Base-by-base conservation (phyloP, 2,113 vertebrate species). In the Platichthys stellatus region DNA sequence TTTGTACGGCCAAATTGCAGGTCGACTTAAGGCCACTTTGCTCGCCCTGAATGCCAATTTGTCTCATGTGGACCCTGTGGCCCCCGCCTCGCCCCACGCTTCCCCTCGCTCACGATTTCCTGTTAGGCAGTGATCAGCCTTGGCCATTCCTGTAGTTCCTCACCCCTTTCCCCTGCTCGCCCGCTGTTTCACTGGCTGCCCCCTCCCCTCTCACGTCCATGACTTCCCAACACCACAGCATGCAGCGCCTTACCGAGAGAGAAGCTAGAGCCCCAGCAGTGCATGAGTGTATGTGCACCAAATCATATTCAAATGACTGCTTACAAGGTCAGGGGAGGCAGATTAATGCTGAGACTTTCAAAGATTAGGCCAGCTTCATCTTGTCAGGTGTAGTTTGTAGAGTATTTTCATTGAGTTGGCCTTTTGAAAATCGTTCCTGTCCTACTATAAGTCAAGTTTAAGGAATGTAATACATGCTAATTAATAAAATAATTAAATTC, bases 71-170 rank as follows among this genome's bases (percentile, higher is more conserved):
- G 70, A 21, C 28, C 53, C 65, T 64, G 53, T 79, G 23, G 4
- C 74, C 60, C 12, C 4, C 5, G 17, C 23, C 13, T 4, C 26
- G 6, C 63, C 15, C 8, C 20, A 31, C 31, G 31, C 31, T 31
- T 17, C 58, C 17, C 60, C 67, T 47, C 58, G 17, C 4, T 59
- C 26, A 38, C n/a, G 20, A 68, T 85, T 89, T 85, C 83, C 83
- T 87, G 77, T 86, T 26, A 45, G 67, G 69, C 76, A 80, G 61
- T 17, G 17, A 28, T 51, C n/a, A 43, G 70, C 78, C 43, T 31
- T 31, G 71, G 65, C 17, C 75, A 38, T 26, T 72, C 63, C 43
- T 20, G 76, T 75, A 67, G 69, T 87, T 74, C 49, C 28, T 60
- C 65, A 21, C 35, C 63, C 47, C 21, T 60, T 40, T 63, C 62